Conservation (phyloP, 2,113 vertebrate species). For the Tupaia tana region DNA sequence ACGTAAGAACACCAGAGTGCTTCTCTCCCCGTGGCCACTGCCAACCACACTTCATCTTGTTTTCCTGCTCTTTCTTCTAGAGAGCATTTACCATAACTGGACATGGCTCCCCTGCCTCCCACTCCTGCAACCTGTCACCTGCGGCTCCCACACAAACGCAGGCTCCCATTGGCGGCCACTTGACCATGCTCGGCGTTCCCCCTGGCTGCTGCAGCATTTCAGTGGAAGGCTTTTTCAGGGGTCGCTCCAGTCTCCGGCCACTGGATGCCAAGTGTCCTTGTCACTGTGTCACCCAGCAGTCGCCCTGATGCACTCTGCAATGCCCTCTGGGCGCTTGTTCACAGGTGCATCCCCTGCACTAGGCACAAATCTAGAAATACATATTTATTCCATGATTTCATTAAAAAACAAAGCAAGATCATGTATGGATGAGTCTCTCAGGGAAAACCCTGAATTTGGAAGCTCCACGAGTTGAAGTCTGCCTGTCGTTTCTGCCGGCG, state of each 20-base stretch:
- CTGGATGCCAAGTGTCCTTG: neutral
- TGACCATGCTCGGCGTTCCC: neutral
- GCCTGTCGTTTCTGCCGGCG: neutral
- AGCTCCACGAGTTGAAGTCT: neutral
- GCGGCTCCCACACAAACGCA: neutral
- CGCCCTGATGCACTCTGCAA: fast-evolving
- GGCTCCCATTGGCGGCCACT: neutral
- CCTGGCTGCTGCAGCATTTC: neutral
- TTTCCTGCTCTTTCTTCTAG: neutral
- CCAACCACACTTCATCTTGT: neutral
- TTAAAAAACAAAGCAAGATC: neutral
- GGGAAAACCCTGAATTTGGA: neutral
- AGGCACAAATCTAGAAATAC: neutral
- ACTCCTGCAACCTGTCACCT: neutral
- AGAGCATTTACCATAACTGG: neutral
- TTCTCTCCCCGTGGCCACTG: neutral
- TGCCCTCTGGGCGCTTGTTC: neutral
- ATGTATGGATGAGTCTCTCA: neutral
- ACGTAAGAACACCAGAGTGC: fast-evolving
- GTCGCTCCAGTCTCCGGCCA: neutral
- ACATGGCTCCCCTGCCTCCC: neutral
- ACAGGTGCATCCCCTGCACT: neutral
- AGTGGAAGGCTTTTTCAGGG: neutral
- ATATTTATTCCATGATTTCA: neutral
- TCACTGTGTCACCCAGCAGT: neutral